Percentiles rank a stretch among this genome's conserved stretches.
These are phyloP conservation scores for Suillia variegata DNA, from an alignment of 2,888 invertebrate species.

Conservation along the genomic window DNA sequence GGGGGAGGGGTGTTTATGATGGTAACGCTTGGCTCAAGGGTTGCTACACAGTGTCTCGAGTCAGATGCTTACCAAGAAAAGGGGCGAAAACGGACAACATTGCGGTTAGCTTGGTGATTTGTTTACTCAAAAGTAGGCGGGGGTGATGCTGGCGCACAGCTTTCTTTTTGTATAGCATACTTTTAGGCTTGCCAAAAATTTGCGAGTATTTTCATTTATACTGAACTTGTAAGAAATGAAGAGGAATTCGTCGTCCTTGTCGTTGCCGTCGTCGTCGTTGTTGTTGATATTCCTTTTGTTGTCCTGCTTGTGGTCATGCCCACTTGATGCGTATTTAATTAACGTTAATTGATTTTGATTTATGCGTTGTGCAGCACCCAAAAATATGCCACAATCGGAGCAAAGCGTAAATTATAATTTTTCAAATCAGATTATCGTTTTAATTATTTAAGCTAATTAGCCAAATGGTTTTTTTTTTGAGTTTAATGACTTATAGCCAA, in stretches of 20 bases:
- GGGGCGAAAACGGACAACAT: background rate
- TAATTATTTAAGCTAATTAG: too few species aligned
- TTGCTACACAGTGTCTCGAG: background rate
- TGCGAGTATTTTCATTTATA: constrained; percentile 8
- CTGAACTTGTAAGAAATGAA: background rate
- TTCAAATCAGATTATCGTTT: too few species aligned
- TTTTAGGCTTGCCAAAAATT: constrained; percentile 25
- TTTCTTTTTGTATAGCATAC: constrained; percentile 42
- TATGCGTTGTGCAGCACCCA: constrained; percentile 35
- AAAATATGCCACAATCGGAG: background rate
- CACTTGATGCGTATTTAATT: constrained; percentile 57
- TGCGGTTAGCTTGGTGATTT: constrained; percentile 25
- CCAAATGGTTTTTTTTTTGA: too few species aligned
- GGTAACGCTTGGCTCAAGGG: background rate
- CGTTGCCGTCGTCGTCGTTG: too few species aligned
- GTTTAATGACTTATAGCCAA: too few species aligned
- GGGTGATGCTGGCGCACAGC: constrained; percentile 1
- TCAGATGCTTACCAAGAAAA: background rate
- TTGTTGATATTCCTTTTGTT: too few species aligned
- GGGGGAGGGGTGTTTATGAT: background rate
- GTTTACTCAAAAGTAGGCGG: constrained; percentile 1
- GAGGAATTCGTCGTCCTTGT: constrained; percentile 5
- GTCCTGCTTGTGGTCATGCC: constrained; percentile 48
- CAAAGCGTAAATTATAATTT: too few species aligned
- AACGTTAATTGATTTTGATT: constrained; percentile 59